phyloP scores from a whole-genome alignment of 2,113 vertebrate species.

The Equus przewalskii region DNA sequence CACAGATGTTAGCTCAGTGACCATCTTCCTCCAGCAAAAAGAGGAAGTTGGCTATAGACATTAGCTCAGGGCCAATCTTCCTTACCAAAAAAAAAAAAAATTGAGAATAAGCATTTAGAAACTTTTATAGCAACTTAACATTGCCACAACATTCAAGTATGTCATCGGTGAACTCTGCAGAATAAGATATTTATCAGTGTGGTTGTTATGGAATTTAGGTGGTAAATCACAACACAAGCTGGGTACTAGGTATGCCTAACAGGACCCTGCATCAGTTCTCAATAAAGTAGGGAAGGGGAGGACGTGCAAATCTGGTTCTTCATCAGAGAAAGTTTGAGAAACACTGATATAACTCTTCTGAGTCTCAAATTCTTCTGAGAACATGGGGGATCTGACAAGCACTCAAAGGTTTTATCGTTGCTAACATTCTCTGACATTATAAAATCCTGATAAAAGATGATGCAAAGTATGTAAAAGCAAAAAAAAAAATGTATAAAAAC shows the following conservation, averaged over 20 bases:
- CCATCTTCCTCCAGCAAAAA: too few species aligned
- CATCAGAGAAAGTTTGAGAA: neutral
- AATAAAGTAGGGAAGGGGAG: neutral
- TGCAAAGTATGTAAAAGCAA: neutral
- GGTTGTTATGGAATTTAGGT: neutral
- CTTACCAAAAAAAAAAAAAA: neutral
- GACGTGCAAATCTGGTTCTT: neutral
- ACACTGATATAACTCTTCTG: conserved; percentile 12
- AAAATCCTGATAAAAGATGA: conserved; percentile 22
- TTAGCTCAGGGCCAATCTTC: too few species aligned
- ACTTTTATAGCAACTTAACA: neutral
- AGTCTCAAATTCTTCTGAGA: neutral
- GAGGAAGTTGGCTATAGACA: too few species aligned
- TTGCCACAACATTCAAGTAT: neutral
- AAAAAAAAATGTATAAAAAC: neutral
- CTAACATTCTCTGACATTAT: neutral
- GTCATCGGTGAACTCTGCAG: neutral
- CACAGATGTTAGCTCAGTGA: too few species aligned
- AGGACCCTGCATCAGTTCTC: neutral
- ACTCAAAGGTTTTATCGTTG: neutral
- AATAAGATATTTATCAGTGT: conserved; percentile 1
- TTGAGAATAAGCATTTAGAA: neutral
- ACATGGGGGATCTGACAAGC: neutral
- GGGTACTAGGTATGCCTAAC: neutral
- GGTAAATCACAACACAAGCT: neutral